Percentiles rank a stretch among this genome's conserved stretches.
Conservation (phyloP, 2,113 vertebrate genomes). For the Prochilodus magdalenae region DNA sequence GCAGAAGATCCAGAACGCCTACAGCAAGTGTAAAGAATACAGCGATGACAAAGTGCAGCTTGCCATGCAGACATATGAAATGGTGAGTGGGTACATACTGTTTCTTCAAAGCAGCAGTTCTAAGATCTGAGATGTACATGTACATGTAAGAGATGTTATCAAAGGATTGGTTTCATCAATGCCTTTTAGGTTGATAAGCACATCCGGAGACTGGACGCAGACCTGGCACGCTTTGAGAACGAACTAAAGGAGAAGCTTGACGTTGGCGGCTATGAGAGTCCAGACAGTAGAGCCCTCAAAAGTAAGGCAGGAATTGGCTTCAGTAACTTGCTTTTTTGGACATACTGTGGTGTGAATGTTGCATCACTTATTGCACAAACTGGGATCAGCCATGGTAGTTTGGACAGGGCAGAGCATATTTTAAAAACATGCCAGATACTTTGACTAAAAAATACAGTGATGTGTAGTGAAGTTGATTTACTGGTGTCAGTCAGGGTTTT, state of each 20-base stretch:
- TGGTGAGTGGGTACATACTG: slow-evolving; percentile 79
- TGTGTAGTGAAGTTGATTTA: neutral
- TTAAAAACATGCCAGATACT: neutral
- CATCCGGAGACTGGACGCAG: slow-evolving; percentile 93
- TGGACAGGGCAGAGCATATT: neutral
- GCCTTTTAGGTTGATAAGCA: slow-evolving; percentile 93
- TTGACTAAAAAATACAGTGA: neutral
- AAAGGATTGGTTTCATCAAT: neutral
- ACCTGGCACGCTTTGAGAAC: slow-evolving; percentile 94
- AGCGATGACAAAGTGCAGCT: slow-evolving; percentile 98
- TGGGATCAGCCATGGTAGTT: neutral
- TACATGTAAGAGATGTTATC: neutral
- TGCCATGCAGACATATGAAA: slow-evolving; percentile 99
- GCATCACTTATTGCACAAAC: neutral
- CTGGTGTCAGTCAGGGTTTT: neutral
- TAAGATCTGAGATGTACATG: neutral
- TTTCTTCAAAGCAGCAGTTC: neutral
- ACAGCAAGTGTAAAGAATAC: slow-evolving; percentile 95
- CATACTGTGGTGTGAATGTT: neutral
- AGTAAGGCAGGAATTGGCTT: slow-evolving; percentile 72
- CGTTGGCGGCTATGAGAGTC: slow-evolving; percentile 86
- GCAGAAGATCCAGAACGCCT: slow-evolving; percentile 92
- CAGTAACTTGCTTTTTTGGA: neutral
- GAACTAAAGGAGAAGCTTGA: slow-evolving; percentile 98
- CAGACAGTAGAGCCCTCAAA: slow-evolving; percentile 83